A percentile compares a stretch with the other conserved stretches of the same genome.
phyloP scores from a whole-genome alignment of 2,888 invertebrate genomes.

The Pogonocherus hispidulus region DNA sequence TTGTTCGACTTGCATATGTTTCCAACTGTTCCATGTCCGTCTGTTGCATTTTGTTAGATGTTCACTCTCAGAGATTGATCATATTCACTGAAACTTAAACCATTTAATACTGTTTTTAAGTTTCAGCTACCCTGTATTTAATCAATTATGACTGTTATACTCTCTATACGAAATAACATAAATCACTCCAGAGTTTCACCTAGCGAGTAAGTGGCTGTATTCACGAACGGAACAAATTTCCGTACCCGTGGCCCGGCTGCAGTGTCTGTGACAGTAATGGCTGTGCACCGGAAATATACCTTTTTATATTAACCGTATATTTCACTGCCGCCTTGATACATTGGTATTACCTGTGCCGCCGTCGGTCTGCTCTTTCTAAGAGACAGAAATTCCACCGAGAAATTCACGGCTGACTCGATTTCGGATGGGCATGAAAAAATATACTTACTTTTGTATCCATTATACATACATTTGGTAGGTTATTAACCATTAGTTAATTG shows the following conservation, averaged over 20 bases:
- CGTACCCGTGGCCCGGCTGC: slow-evolving; percentile 52
- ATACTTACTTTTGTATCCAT: too few species aligned
- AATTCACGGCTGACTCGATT: slow-evolving; percentile 28
- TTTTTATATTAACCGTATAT: slow-evolving; percentile 54
- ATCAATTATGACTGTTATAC: neutral
- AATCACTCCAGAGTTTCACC: neutral
- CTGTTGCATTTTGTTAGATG: too few species aligned
- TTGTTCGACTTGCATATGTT: too few species aligned
- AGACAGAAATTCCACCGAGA: slow-evolving; percentile 32
- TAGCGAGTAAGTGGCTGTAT: slow-evolving; percentile 45
- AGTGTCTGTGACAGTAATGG: slow-evolving; percentile 63
- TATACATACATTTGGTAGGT: too few species aligned
- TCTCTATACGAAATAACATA: neutral
- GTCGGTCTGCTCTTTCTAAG: slow-evolving; percentile 16
- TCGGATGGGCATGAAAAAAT: too few species aligned
- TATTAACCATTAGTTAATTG: too few species aligned
- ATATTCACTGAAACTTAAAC: too few species aligned
- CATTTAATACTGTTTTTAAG: neutral
- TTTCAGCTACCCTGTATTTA: neutral
- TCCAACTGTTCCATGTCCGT: too few species aligned
- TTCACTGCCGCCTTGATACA: slow-evolving; percentile 40
- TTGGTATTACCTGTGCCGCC: slow-evolving; percentile 35
- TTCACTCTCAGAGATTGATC: too few species aligned
- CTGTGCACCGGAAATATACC: slow-evolving; percentile 58
- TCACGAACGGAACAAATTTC: slow-evolving; percentile 60